Conservation (phyloP, 1,140 invertebrate genomes). For the Eulimnadia texana region DNA sequence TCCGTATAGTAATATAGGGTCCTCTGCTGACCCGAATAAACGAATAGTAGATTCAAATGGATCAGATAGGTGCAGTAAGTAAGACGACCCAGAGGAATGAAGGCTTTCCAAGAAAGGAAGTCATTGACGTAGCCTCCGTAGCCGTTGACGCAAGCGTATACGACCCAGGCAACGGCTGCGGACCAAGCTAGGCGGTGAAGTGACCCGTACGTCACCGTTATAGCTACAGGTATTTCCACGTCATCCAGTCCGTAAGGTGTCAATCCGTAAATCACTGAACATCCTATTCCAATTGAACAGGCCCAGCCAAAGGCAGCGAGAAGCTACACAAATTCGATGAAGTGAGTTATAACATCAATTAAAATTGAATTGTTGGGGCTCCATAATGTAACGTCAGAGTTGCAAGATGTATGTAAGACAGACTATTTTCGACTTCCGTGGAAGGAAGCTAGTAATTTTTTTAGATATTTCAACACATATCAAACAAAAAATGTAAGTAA, state of each 20-base stretch:
- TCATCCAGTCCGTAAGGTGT: not conserved
- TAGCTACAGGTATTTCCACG: constrained; percentile 38
- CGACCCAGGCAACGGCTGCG: constrained; percentile 32
- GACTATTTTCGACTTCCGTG: too few relatives aligned
- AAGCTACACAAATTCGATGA: not conserved
- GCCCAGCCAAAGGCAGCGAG: not conserved
- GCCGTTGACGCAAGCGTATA: constrained; percentile 34
- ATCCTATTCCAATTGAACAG: not conserved
- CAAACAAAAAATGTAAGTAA: too few relatives aligned
- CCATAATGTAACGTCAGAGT: not conserved
- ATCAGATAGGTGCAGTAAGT: constrained; percentile 83
- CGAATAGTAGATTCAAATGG: constrained; percentile 68
- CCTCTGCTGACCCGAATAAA: constrained; percentile 56
- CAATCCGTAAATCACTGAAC: constrained; percentile 11
- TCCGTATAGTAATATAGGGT: constrained; percentile 43
- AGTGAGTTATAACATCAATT: not conserved
- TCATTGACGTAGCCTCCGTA: constrained; percentile 42
- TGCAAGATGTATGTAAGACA: too few relatives aligned
- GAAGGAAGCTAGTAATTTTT: not conserved
- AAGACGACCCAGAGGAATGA: constrained; percentile 67
- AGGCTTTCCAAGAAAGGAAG: constrained; percentile 57
- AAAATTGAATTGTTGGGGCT: not conserved
- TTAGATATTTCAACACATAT: not conserved
- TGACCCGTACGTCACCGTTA: constrained; percentile 27
- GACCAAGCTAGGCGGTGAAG: constrained; percentile 31